Conservation (phyloP, 1,140 invertebrate species). For the Aphis gossypii region DNA sequence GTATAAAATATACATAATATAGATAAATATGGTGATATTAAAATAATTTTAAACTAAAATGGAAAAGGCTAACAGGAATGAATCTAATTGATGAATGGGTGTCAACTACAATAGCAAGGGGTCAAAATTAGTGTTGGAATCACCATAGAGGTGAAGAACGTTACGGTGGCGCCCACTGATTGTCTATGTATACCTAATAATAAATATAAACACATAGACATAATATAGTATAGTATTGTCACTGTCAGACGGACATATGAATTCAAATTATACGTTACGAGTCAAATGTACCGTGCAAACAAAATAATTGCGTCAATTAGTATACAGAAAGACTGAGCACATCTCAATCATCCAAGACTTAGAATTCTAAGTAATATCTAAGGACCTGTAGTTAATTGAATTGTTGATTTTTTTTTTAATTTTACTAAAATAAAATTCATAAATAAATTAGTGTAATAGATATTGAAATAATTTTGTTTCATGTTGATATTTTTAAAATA, state of each 20-base stretch:
- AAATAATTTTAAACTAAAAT: not conserved
- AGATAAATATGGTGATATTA: not conserved
- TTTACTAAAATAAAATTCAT: not conserved
- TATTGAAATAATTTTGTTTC: not conserved
- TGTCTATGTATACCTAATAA: not conserved
- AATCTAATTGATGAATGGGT: not conserved
- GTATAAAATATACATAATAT: not conserved
- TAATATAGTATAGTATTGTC: not conserved
- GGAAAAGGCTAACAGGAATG: not conserved
- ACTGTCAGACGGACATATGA: not conserved
- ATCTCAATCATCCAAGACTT: not conserved
- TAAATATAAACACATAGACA: not conserved
- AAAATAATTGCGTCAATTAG: constrained; percentile 3
- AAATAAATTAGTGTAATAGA: not conserved
- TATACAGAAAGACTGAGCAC: not conserved
- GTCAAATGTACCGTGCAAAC: not conserved
- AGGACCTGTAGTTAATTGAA: not conserved
- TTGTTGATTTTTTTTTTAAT: not conserved
- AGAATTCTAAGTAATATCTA: not conserved
- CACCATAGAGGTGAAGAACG: not conserved
- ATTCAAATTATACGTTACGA: not conserved
- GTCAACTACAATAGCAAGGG: not conserved
- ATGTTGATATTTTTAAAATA: not conserved
- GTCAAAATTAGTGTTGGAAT: not conserved
- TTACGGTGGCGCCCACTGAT: constrained; percentile 19